Conservation (phyloP, 2,888 invertebrate species). For the Altica lythri region DNA sequence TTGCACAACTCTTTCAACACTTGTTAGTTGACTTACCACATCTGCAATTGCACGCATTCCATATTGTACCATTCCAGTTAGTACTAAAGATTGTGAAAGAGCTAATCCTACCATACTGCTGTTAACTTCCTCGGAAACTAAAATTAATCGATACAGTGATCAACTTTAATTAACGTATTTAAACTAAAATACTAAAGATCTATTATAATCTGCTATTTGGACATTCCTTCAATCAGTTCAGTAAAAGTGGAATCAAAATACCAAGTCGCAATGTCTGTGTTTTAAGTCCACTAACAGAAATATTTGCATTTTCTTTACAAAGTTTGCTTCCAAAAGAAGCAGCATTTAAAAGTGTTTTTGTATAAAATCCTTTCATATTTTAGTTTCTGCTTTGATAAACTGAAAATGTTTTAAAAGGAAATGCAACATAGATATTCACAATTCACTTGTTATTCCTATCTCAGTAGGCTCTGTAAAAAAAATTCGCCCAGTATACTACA, state of each 20-base stretch:
- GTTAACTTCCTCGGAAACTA: constrained; percentile 29
- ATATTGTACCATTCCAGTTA: constrained; percentile 75
- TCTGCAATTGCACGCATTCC: constrained; percentile 81
- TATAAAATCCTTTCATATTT: no score
- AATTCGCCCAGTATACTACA: no score
- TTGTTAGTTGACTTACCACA: constrained; percentile 73
- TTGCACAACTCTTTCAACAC: constrained; percentile 77
- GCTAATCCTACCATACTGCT: constrained; percentile 48
- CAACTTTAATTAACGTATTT: no score
- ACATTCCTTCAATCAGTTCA: not conserved
- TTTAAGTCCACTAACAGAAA: not conserved
- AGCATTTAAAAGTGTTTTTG: no score
- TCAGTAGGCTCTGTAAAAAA: no score
- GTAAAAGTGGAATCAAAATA: not conserved
- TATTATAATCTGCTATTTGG: not conserved
- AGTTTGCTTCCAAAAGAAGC: no score
- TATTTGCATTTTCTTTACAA: not conserved
- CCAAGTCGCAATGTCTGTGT: not conserved
- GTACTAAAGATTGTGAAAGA: constrained; percentile 31
- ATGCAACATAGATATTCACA: no score
- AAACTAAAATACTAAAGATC: no score
- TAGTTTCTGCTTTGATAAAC: no score
- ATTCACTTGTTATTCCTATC: no score
- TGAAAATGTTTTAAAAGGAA: no score
- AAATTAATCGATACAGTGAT: not conserved